Conservation (phyloP, 2,797 vertebrate genomes). For the Cirrhinus molitorella region DNA sequence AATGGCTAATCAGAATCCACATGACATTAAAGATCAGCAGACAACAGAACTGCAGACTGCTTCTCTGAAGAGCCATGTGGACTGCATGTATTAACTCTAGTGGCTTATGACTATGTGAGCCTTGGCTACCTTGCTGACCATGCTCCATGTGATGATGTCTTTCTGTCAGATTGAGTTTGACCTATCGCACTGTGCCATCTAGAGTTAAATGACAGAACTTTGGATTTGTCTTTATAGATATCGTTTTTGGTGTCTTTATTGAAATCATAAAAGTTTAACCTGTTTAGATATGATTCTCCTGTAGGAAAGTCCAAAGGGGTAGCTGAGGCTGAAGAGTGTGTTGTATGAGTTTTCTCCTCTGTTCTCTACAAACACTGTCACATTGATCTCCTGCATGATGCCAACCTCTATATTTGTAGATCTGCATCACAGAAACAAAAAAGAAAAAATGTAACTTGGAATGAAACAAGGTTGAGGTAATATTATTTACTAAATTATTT, state of each 20-base stretch:
- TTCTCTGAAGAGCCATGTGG: too few relatives aligned
- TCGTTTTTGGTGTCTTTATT: background rate
- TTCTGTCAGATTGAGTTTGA: background rate
- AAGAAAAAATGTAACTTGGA: background rate
- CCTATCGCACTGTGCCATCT: too few relatives aligned
- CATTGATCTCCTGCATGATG: conserved; percentile 74
- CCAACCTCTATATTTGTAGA: conserved; percentile 77
- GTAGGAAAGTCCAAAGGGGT: conserved; percentile 79
- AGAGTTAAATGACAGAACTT: background rate
- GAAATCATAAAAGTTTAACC: conserved; percentile 68
- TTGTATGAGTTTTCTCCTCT: conserved; percentile 73
- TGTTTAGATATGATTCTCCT: conserved; percentile 70
- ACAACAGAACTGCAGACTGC: too few relatives aligned
- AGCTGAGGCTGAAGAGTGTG: conserved; percentile 72
- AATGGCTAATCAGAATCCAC: too few relatives aligned
- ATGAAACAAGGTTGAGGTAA: background rate
- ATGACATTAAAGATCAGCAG: too few relatives aligned
- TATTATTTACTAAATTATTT: too few relatives aligned
- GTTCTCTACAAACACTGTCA: conserved; percentile 79
- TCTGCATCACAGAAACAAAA: conserved; percentile 58
- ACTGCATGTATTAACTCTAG: too few relatives aligned
- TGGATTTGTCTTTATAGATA: background rate
- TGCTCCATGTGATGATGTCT: background rate
- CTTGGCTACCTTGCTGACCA: too few relatives aligned
- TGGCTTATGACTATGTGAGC: too few relatives aligned